phyloP scores from a whole-genome alignment of 64 coral and sea anemone genomes.

The Exaiptasia diaphana region DNA sequence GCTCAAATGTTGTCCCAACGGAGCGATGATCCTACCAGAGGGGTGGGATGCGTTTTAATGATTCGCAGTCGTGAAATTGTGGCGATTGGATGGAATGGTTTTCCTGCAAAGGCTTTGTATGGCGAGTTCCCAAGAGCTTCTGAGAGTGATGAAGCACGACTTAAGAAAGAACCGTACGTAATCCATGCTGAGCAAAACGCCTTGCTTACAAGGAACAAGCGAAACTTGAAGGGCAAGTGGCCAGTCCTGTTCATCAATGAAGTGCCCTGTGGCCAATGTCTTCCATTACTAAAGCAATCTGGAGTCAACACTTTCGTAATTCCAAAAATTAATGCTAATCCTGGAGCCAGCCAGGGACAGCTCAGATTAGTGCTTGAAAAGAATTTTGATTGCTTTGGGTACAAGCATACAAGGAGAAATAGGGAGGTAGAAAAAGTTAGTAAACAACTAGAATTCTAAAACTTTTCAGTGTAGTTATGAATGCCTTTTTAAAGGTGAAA shows the following conservation, averaged over 20 bases:
- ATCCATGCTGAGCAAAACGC: conserved; percentile 80
- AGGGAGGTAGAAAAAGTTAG: not conserved
- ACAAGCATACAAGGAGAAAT: too few species aligned
- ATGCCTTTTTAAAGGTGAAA: too few species aligned
- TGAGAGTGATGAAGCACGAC: not conserved
- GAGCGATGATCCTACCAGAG: conserved; percentile 14
- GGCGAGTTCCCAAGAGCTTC: conserved; percentile 44
- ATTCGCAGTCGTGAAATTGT: not conserved
- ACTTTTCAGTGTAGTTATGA: too few species aligned
- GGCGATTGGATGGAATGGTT: conserved; percentile 33
- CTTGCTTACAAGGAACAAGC: conserved; percentile 36
- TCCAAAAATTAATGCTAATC: not conserved
- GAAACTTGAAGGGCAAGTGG: not conserved
- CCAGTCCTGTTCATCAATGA: conserved; percentile 58
- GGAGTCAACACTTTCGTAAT: conserved; percentile 38
- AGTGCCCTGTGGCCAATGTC: conserved; percentile 57
- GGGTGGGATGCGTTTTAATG: conserved; percentile 14
- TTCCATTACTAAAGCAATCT: conserved; percentile 46
- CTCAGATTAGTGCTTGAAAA: not conserved
- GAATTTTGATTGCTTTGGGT: not conserved
- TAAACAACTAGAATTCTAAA: not conserved
- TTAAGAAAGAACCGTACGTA: conserved; percentile 54
- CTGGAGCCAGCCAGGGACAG: not conserved
- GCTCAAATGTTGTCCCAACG: conserved; percentile 38
- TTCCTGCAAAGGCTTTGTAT: conserved; percentile 15